These are phyloP conservation scores for Xenops minutus DNA, from an alignment of 2,797 vertebrate genomes.

Conservation along the genomic window DNA sequence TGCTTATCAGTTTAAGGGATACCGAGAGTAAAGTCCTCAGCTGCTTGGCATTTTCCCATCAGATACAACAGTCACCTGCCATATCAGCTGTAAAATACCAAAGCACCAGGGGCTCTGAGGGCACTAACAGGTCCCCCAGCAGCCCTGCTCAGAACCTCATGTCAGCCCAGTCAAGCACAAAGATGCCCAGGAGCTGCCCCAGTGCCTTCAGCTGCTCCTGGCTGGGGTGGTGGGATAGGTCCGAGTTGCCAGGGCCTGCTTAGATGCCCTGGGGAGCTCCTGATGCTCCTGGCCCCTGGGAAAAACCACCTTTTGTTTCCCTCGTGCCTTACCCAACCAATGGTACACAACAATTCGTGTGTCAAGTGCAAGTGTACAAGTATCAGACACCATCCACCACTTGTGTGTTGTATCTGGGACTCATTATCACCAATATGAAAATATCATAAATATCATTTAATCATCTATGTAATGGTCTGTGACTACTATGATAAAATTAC, in stretches of 20 bases:
- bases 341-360: rapidly evolving
- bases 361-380: rapidly evolving
- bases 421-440: background rate
- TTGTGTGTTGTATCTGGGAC: background rate
- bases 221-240: background rate
- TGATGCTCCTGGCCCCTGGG: rapidly evolving
- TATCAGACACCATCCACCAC: background rate
- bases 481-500: background rate
- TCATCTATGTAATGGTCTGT: background rate
- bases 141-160: background rate
- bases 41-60: background rate
- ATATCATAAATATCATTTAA: background rate
- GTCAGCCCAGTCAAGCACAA: background rate
- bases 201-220: rapidly evolving
- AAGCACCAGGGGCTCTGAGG: background rate
- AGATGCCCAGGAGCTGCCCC: background rate
- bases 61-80: background rate
- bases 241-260: background rate
- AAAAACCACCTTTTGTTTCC: rapidly evolving
- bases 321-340: background rate
- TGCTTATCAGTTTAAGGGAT: background rate
- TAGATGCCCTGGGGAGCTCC: background rate
- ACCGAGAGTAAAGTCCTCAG: background rate
- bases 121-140: background rate
- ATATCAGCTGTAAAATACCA: background rate